A percentile compares a stretch with the other conserved stretches of the same genome.
Conservation (phyloP, 2,113 vertebrate genomes). For the Elephantulus edwardii region DNA sequence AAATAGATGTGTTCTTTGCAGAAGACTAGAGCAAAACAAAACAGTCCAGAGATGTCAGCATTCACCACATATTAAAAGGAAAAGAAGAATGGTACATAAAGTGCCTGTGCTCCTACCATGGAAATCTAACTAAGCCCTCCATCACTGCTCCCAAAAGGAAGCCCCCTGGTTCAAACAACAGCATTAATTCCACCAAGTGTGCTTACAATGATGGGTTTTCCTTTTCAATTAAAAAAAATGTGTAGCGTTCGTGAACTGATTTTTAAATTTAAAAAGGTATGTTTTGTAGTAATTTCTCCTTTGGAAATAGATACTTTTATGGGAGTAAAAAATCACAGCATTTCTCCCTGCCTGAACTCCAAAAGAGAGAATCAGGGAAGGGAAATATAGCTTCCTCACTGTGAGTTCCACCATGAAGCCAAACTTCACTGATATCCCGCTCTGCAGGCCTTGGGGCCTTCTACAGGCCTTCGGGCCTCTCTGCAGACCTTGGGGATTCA, state of each 20-base stretch:
- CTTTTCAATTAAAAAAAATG: not conserved
- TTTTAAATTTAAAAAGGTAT: not conserved
- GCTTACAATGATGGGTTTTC: not conserved
- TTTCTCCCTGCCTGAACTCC: slow-evolving; percentile 44
- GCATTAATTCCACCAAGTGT: not conserved
- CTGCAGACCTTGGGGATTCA: not conserved
- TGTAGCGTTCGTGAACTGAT: not conserved
- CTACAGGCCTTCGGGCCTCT: too few species aligned
- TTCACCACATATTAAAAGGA: fast-evolving
- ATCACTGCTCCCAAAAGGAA: not conserved
- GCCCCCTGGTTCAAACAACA: slow-evolving; percentile 27
- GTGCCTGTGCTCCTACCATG: fast-evolving
- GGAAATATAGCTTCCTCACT: slow-evolving; percentile 27
- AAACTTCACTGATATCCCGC: not conserved
- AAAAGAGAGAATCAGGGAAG: slow-evolving; percentile 2
- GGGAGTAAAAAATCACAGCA: not conserved
- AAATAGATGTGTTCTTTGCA: not conserved
- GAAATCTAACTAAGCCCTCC: too few species aligned
- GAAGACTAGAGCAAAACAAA: not conserved
- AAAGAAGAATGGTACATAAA: not conserved
- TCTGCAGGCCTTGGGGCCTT: not conserved
- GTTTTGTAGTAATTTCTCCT: not conserved
- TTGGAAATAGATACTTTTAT: not conserved
- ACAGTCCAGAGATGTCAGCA: too few species aligned
- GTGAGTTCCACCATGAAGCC: not conserved